phyloP scores from a whole-genome alignment of 2,888 invertebrate genomes.

The Pollenia amentaria region DNA sequence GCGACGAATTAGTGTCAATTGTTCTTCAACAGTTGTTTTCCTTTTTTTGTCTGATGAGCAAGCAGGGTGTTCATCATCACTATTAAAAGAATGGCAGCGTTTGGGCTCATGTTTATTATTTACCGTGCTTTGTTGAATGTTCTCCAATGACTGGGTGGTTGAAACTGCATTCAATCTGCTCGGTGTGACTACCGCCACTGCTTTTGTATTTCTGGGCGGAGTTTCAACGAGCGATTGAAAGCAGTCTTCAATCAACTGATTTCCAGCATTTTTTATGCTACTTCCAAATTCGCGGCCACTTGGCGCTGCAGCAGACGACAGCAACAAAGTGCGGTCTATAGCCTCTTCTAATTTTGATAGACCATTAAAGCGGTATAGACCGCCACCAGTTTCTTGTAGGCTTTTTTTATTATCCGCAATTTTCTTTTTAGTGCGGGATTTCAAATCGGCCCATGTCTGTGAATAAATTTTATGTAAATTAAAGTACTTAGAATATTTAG shows the following conservation, averaged over 20 bases:
- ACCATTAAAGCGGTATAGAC: neutral
- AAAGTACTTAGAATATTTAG: too few species aligned
- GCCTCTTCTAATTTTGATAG: neutral
- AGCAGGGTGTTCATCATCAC: neutral
- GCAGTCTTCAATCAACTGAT: neutral
- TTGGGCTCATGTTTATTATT: neutral
- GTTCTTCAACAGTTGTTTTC: neutral
- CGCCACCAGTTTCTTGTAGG: neutral
- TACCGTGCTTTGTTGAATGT: neutral
- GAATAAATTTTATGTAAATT: too few species aligned
- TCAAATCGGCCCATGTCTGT: constrained; percentile 1
- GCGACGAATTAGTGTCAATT: neutral
- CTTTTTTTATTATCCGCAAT: constrained; percentile 1
- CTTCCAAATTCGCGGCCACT: neutral
- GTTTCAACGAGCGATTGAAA: neutral
- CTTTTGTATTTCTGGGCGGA: neutral
- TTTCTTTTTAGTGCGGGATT: neutral
- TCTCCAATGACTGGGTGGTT: neutral
- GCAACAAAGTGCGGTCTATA: neutral
- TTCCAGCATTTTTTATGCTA: neutral
- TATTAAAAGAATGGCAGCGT: neutral
- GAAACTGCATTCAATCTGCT: neutral
- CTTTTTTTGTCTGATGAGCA: neutral
- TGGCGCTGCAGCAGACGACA: neutral
- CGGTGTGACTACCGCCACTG: neutral